Conservation (phyloP, 2,113 vertebrate genomes). For the Pollachius pollachius region DNA sequence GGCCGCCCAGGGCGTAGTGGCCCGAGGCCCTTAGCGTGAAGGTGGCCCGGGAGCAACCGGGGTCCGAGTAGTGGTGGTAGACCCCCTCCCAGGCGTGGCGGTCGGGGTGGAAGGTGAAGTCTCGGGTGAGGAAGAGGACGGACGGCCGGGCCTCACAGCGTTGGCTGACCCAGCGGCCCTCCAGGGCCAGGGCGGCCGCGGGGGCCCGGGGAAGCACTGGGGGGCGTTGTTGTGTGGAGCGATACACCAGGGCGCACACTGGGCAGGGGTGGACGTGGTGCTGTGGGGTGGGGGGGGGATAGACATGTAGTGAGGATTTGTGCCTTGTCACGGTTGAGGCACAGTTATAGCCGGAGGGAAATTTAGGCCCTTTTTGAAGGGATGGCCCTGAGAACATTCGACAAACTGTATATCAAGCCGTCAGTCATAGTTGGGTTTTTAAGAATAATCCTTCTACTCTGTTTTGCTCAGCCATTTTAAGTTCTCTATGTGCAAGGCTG, state of each 20-base stretch:
- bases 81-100: conserved; percentile 81
- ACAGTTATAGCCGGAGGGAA: no score
- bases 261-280: conserved; percentile 84
- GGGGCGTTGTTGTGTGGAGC: conserved; percentile 77
- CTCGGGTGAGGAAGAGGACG: conserved; percentile 85
- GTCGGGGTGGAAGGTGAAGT: conserved; percentile 77
- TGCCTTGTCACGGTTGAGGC: background rate
- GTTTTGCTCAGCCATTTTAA: no score
- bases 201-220: conserved; percentile 67
- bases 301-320: background rate
- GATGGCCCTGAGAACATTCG: no score
- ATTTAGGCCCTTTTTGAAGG: no score
- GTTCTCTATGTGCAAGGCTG: no score
- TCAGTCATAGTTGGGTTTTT: no score
- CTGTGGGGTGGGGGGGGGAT: conserved; percentile 58
- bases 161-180: conserved; percentile 82
- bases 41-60: conserved; percentile 77
- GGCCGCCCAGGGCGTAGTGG: conserved; percentile 74
- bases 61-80: conserved; percentile 86
- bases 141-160: conserved; percentile 82
- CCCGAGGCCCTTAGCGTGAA: conserved; percentile 83
- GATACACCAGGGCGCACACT: conserved; percentile 77
- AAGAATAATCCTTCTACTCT: no score
- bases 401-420: no score
- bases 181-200: conserved; percentile 63